Base-by-base conservation (phyloP, 2,113 vertebrate genomes). In the Pontoporia blainvillei region DNA sequence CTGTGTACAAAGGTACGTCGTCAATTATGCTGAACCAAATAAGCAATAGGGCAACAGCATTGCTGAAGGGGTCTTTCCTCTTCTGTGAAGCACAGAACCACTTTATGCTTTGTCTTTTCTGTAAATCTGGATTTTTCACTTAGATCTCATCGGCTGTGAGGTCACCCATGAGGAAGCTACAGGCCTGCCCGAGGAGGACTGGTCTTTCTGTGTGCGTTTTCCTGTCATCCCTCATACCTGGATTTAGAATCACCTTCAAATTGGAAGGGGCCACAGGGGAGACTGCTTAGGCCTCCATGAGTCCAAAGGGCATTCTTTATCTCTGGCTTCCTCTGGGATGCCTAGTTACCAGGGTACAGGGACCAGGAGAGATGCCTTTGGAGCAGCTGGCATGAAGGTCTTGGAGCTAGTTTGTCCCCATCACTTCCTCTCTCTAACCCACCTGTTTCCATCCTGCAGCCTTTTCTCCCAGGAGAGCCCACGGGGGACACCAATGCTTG, bases 331-430 rank as follows among this genome's bases (percentile, higher is more conserved):
- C 34, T 88, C 49, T 13, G 6, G 14, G 84, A 36, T 27, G 46
- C 72, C n/a, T 49, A 3, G 18, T 15, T 54, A 3, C 61, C 23
- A 1, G 49, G 64, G 20, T 14, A 13, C 3, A 13, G 13, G 49
- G 49, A 17, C 36, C 54, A 31, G 36, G 76, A 39, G 36, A 57
- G 41, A 82, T 44, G 18, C 57, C 49, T 73, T 11, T 6, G 64
- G 57, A 84, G 67, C 1, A 17, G 6, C 0, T n/a, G 46, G 49
- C 20, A 6, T 2, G 54, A 64, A 67, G 69, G 1, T 8, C 17
- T 18, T 1, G 15, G 13, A 5, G 27, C 25, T 8, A 9, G 4
- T 39, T n/a, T 3, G 12, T 9, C 36, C 15, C 34, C 13, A 11
- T 25, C 29, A 1, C 1, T 31, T 29, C 23, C 20, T 21, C 44